A percentile compares a stretch with the other conserved stretches of the same genome.
These are phyloP conservation scores for Hippoglossus stenolepis DNA, from an alignment of 2,113 vertebrate species.

Conservation along the genomic window DNA sequence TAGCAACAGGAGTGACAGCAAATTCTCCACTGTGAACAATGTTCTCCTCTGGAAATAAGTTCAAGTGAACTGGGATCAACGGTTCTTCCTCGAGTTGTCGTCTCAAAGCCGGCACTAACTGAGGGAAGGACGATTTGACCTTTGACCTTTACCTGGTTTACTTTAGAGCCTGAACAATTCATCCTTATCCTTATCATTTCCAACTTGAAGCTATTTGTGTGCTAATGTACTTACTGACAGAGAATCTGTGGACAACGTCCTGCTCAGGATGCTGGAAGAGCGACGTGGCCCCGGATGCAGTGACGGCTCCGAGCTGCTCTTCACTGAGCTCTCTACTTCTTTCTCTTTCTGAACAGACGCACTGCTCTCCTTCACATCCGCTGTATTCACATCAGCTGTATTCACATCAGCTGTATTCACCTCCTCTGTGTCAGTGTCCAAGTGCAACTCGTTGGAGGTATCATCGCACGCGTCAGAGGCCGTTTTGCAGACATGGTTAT, in stretches of 20 bases:
- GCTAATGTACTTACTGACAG: constrained; percentile 69
- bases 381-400: not conserved
- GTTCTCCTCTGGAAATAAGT: not conserved
- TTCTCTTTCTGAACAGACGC: constrained; percentile 13
- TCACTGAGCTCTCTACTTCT: not conserved
- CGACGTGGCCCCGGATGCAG: not conserved
- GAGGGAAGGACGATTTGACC: too few relatives aligned
- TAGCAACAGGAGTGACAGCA: not conserved
- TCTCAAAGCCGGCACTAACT: too few relatives aligned
- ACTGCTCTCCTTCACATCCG: not conserved
- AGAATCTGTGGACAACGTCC: constrained; percentile 48
- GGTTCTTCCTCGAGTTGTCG: too few relatives aligned
- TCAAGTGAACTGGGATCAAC: not conserved
- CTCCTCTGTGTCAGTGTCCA: not conserved
- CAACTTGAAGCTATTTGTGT: not conserved
- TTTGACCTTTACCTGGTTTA: too few relatives aligned
- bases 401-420: not conserved
- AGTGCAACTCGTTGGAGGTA: not conserved
- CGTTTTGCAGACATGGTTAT: not conserved
- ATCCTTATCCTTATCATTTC: not conserved
- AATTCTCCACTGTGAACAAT: not conserved
- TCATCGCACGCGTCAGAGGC: not conserved
- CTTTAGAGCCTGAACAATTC: too few relatives aligned
- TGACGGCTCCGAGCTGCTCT: not conserved
- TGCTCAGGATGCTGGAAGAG: constrained; percentile 61